These are phyloP conservation scores for Congeria kusceri DNA, from an alignment of 2,888 invertebrate genomes.

Conservation along the genomic window DNA sequence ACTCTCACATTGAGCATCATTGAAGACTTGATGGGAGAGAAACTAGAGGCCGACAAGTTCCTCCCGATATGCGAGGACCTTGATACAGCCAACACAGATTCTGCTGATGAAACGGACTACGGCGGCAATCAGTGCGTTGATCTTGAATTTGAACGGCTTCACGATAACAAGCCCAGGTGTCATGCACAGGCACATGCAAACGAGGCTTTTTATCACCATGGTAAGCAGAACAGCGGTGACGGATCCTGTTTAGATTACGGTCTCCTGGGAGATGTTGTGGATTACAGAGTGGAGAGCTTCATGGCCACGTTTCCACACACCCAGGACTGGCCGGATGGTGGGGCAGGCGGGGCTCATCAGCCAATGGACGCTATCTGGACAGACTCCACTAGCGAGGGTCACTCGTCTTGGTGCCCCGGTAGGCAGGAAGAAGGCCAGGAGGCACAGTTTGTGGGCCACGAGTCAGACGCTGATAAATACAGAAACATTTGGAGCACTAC, in stretches of 20 bases:
- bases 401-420: no score
- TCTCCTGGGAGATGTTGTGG: slow-evolving; percentile 33
- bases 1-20: slow-evolving; percentile 56
- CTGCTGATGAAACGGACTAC: slow-evolving; percentile 64
- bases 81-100: slow-evolving; percentile 60
- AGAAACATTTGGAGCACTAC: slow-evolving; percentile 58
- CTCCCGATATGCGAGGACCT: slow-evolving; percentile 44
- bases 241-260: slow-evolving; percentile 23
- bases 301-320: slow-evolving; percentile 60
- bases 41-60: slow-evolving; percentile 31
- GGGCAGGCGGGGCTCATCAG: neutral
- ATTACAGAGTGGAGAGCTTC: slow-evolving; percentile 52
- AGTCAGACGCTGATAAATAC: slow-evolving; percentile 31
- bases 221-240: slow-evolving; percentile 9
- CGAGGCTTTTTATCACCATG: neutral
- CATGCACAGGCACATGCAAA: no score
- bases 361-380: slow-evolving; percentile 7
- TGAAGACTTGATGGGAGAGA: slow-evolving; percentile 60
- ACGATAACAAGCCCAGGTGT: no score
- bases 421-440: slow-evolving; percentile 1
- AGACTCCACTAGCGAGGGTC: neutral
- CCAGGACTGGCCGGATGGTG: slow-evolving; percentile 59
- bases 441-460: no score
- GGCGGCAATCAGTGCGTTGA: slow-evolving; percentile 32
- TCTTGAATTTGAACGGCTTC: slow-evolving; percentile 6